Base-by-base conservation (phyloP, 2,797 vertebrate species). In the Bradypodion pumilum region DNA sequence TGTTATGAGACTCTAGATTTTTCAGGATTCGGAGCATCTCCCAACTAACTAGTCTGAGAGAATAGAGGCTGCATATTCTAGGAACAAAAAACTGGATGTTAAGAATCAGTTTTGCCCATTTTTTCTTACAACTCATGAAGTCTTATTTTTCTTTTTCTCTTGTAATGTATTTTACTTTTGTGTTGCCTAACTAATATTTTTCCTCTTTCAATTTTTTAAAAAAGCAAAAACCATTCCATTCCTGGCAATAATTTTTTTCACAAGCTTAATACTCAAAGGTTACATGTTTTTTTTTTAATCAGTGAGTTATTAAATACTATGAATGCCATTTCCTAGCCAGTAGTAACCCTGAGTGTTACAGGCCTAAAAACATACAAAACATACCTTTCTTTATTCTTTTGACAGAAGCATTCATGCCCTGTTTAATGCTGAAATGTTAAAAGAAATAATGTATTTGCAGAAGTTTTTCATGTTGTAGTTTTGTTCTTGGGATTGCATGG, bases 221-320 rank as follows among this genome's bases (percentile, higher is more conserved):
- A 35, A 68, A 32, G 5, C 9, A 10, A 13, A 65, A n/a, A 2
- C 32, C 37, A 27, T 29, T 66, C 42, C 56, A 35, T 82, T 8
- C 77, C 8, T 73, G 49, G 74, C 68, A 74, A 79, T 66, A 85
- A 82, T 70, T 70, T 76, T 82, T 62, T 69, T 25, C 15, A 42
- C 1, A 56, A 68, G 49, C 83, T 19, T 21, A 63, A 13, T 46
- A 83, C 85, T 81, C 84, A 86, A 76, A 80, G 12, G 27, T 87
- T 86, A 44, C 74, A 78, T n/a, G n/a, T 84, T 44, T 84, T 87
- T 84, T 87, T 60, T 63, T 83, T 90, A 74, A 73, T 83, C 74
- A 76, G 75, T 78, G 74, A 83, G 16, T 74, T 89, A 83, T 76
- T 83, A 6, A 1, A 85, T 76, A 5, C 74, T 5, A 16, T 86